Percentiles rank a stretch among this genome's conserved stretches.
These are phyloP conservation scores for Scomber colias DNA, from an alignment of 2,113 vertebrate species.

Conservation along the genomic window DNA sequence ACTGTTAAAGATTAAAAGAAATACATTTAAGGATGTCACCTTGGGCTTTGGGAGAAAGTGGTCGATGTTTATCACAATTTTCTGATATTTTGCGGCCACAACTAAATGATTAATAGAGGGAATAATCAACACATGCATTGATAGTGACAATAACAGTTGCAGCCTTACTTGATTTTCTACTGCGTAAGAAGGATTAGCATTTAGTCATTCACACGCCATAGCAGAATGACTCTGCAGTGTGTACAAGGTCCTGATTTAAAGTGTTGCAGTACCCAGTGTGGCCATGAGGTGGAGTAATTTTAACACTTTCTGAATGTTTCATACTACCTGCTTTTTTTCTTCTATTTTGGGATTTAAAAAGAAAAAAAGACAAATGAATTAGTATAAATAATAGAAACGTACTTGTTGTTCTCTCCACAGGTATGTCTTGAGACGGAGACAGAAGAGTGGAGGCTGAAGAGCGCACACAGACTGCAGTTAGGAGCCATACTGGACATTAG, in stretches of 20 bases:
- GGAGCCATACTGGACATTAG: constrained; percentile 17
- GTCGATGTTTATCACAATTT: too few relatives aligned
- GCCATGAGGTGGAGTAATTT: constrained; percentile 4
- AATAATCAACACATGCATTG: too few relatives aligned
- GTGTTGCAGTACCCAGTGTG: constrained; percentile 22
- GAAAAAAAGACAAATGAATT: neutral
- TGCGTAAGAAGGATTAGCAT: neutral
- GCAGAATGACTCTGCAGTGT: constrained; percentile 8
- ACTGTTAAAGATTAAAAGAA: too few relatives aligned
- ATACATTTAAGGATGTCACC: too few relatives aligned
- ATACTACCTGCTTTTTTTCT: neutral
- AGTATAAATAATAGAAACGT: neutral
- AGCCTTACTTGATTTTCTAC: neutral
- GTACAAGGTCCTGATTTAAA: neutral
- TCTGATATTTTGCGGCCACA: too few relatives aligned
- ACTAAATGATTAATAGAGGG: too few relatives aligned
- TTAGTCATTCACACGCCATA: neutral
- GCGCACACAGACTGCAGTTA: neutral
- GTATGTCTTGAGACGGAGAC: constrained; percentile 71
- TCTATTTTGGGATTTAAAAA: neutral
- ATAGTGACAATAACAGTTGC: too few relatives aligned
- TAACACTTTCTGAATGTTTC: neutral
- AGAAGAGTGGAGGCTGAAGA: constrained; percentile 12
- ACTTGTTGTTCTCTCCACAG: constrained; percentile 51
- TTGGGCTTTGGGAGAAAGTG: too few relatives aligned